A percentile compares a stretch with the other conserved stretches of the same genome.
Evolutionary conservation across 2,797 vertebrate genomes (phyloP).

Genomic region (Tenualosa ilisha): DNA sequence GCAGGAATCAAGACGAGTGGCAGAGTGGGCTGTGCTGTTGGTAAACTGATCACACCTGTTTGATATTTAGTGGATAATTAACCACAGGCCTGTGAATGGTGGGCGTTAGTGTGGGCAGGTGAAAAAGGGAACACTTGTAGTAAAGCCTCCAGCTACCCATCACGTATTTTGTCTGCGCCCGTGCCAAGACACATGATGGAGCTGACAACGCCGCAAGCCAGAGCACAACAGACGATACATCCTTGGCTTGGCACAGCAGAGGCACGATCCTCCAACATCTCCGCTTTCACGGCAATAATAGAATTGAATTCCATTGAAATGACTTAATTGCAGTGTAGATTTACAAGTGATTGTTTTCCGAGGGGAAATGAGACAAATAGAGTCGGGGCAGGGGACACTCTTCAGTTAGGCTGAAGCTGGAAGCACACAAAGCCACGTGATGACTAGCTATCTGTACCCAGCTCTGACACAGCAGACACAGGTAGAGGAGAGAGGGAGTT

Average conservation of each 20-base stretch:
- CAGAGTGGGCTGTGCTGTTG: slow-evolving; percentile 48
- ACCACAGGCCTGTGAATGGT: slow-evolving; percentile 50
- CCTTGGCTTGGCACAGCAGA: slow-evolving; percentile 27
- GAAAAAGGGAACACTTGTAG: slow-evolving; percentile 43
- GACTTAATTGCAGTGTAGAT: slow-evolving; percentile 69
- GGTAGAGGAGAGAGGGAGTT: slow-evolving; percentile 23
- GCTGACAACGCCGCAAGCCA: slow-evolving; percentile 53
- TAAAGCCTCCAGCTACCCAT: slow-evolving; percentile 30
- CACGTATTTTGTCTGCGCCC: slow-evolving; percentile 40
- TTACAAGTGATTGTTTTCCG: slow-evolving; percentile 63
- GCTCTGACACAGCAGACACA: slow-evolving; percentile 27
- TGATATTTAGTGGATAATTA: slow-evolving; percentile 59
- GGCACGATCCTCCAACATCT: slow-evolving; percentile 47
- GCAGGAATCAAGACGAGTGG: slow-evolving; percentile 60
- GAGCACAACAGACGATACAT: slow-evolving; percentile 36
- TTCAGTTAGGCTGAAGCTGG: background rate
- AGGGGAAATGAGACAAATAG: slow-evolving; percentile 49
- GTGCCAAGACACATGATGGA: slow-evolving; percentile 64
- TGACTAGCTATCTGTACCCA: background rate
- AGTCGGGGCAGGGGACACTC: slow-evolving; percentile 32
- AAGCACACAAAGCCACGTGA: background rate
- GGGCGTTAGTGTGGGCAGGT: slow-evolving; percentile 52
- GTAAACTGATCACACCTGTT: slow-evolving; percentile 59
- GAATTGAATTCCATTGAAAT: slow-evolving; percentile 67
- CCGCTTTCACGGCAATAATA: slow-evolving; percentile 46